Conservation (phyloP, 2,113 vertebrate genomes). For the Cephalopholis sonnerati region DNA sequence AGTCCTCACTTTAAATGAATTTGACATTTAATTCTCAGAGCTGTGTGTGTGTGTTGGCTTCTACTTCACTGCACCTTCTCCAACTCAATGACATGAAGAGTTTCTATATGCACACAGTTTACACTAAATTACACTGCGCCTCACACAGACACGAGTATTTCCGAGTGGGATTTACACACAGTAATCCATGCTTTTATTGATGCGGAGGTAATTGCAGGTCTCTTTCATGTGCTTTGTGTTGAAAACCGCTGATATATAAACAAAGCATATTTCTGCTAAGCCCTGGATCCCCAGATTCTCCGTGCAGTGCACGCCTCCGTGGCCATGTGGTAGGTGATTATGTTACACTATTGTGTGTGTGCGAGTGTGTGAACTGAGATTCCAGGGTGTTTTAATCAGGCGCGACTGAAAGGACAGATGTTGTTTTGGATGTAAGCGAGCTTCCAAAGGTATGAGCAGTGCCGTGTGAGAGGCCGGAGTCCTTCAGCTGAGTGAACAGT, state of each 20-base stretch:
- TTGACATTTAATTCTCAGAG: not conserved
- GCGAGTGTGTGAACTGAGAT: constrained; percentile 51
- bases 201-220: constrained; percentile 22
- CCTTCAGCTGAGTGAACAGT: not conserved
- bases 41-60: not conserved
- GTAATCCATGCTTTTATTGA: constrained; percentile 29
- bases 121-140: not conserved
- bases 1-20: not conserved
- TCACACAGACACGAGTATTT: constrained; percentile 23
- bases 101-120: not conserved
- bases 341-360: constrained; percentile 62
- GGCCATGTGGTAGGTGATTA: constrained; percentile 67
- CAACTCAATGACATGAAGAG: not conserved
- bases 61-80: not conserved
- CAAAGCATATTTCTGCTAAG: constrained; percentile 75
- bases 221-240: constrained; percentile 48
- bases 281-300: constrained; percentile 69
- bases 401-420: constrained; percentile 76
- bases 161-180: constrained; percentile 8
- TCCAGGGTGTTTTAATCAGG: constrained; percentile 67
- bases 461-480: constrained; percentile 22
- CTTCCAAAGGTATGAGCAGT: constrained; percentile 44
- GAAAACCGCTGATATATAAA: constrained; percentile 27
- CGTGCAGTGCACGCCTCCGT: constrained; percentile 34
- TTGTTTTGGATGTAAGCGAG: constrained; percentile 73